These are phyloP conservation scores for Poecile atricapillus DNA, from an alignment of 2,113 vertebrate genomes.

Conservation along the genomic window DNA sequence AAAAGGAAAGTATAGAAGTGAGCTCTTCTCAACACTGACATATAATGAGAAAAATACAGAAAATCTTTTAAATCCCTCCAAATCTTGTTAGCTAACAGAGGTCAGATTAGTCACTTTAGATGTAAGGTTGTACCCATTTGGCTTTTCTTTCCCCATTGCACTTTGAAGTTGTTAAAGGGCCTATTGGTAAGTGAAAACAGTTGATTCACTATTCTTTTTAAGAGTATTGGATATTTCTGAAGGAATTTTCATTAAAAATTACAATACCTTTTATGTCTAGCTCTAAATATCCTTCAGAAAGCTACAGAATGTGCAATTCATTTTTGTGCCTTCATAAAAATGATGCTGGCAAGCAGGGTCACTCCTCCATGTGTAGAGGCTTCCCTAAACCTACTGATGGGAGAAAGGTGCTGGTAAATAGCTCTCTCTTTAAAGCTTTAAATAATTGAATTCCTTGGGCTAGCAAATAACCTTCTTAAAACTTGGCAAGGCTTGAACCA, in stretches of 20 bases:
- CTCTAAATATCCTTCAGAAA: neutral
- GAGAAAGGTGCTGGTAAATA: neutral
- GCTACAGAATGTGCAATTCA: neutral
- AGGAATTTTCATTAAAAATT: neutral
- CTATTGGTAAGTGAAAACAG: neutral
- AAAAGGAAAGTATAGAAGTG: neutral
- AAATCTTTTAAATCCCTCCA: neutral
- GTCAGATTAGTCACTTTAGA: neutral
- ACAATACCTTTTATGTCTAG: neutral
- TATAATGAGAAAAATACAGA: neutral
- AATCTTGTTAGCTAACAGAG: neutral
- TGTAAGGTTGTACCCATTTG: neutral
- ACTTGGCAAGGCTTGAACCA: neutral
- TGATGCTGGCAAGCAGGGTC: neutral
- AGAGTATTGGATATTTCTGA: neutral
- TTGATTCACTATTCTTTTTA: neutral
- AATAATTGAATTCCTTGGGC: neutral
- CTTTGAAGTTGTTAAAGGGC: neutral
- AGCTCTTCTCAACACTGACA: neutral
- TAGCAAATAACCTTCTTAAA: neutral
- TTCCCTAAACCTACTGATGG: neutral
- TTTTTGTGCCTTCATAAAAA: neutral
- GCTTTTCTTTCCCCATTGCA: neutral
- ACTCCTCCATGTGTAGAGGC: neutral
- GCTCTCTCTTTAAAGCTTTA: conserved; percentile 13